These are phyloP conservation scores for Drosophila elegans DNA, from an alignment of 1,140 invertebrate species.

Conservation along the genomic window DNA sequence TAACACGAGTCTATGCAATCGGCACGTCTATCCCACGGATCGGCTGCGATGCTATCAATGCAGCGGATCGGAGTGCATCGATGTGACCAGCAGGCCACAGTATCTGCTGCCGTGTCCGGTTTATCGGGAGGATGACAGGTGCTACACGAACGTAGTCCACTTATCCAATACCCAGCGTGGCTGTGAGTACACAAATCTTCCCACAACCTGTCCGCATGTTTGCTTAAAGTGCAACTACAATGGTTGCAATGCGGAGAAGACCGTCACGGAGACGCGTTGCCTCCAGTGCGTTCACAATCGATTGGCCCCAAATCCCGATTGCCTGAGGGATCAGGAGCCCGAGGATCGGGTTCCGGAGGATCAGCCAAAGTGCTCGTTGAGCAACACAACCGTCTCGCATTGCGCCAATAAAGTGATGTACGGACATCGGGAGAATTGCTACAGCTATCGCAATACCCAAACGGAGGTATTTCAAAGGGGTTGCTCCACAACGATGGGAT, in stretches of 20 bases:
- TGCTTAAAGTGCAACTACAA: slow-evolving; percentile 81
- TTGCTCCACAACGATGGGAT: slow-evolving; percentile 73
- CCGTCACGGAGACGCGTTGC: slow-evolving; percentile 58
- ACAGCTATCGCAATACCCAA: slow-evolving; percentile 60
- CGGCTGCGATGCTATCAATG: slow-evolving; percentile 76
- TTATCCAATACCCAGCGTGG: slow-evolving; percentile 63
- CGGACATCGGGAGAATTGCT: slow-evolving; percentile 69
- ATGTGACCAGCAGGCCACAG: slow-evolving; percentile 51
- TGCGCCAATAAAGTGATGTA: slow-evolving; percentile 73
- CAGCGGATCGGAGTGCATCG: slow-evolving; percentile 62
- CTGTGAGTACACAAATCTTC: slow-evolving; percentile 66
- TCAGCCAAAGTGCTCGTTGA: slow-evolving; percentile 26
- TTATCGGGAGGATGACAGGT: slow-evolving; percentile 64
- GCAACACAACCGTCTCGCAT: slow-evolving; percentile 51
- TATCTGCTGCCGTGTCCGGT: slow-evolving; percentile 65
- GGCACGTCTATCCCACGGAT: slow-evolving; percentile 64
- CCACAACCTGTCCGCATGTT: slow-evolving; percentile 59
- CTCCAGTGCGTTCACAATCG: slow-evolving; percentile 59
- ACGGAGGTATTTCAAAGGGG: slow-evolving; percentile 68
- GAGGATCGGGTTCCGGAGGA: neutral
- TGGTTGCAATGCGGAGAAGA: slow-evolving; percentile 68
- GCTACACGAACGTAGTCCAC: slow-evolving; percentile 70
- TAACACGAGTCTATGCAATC: slow-evolving; percentile 70
- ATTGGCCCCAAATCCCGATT: slow-evolving; percentile 43
- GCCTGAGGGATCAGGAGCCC: slow-evolving; percentile 51